Evolutionary conservation across 2,797 vertebrate genomes (phyloP).

Genomic region (Neoniphon sammara): DNA sequence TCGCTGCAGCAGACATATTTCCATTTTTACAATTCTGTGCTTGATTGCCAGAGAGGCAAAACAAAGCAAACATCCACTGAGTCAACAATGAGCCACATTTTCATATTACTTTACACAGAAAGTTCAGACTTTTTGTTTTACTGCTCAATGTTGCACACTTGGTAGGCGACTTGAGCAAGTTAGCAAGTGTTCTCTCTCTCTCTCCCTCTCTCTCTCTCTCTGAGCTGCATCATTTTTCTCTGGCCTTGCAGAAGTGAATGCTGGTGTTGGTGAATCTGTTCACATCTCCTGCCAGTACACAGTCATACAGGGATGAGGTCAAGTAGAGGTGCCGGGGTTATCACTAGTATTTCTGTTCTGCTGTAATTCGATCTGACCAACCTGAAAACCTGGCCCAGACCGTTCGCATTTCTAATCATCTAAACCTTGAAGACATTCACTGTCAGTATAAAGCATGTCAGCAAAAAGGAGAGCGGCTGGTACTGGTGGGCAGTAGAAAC

Average conservation of each 20-base stretch:
- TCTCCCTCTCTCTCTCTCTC: too few relatives aligned
- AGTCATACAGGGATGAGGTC: slow-evolving; percentile 35
- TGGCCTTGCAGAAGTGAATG: slow-evolving; percentile 31
- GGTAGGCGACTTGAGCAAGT: not conserved
- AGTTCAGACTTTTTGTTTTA: not conserved
- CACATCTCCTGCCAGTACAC: slow-evolving; percentile 33
- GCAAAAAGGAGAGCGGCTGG: slow-evolving; percentile 33
- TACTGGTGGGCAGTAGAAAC: slow-evolving; percentile 55
- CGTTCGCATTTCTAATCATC: slow-evolving; percentile 28
- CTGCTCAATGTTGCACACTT: not conserved
- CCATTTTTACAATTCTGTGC: slow-evolving; percentile 20
- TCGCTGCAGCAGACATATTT: slow-evolving; percentile 34
- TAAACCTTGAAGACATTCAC: slow-evolving; percentile 19
- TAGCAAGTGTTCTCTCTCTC: not conserved
- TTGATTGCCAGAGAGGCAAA: slow-evolving; percentile 9
- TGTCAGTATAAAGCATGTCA: slow-evolving; percentile 17
- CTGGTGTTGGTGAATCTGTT: slow-evolving; percentile 26
- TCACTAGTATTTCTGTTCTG: slow-evolving; percentile 42
- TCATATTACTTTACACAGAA: slow-evolving; percentile 8
- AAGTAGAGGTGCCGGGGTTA: slow-evolving; percentile 55
- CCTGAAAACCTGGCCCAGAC: not conserved
- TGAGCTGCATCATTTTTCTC: slow-evolving; percentile 10
- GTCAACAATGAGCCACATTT: not conserved
- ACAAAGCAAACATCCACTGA: not conserved
- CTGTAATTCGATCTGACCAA: slow-evolving; percentile 24